A percentile compares a stretch with the other conserved stretches of the same genome.
These are phyloP conservation scores for Brachyhypopomus gauderio DNA, from an alignment of 2,113 vertebrate genomes.

Conservation along the genomic window DNA sequence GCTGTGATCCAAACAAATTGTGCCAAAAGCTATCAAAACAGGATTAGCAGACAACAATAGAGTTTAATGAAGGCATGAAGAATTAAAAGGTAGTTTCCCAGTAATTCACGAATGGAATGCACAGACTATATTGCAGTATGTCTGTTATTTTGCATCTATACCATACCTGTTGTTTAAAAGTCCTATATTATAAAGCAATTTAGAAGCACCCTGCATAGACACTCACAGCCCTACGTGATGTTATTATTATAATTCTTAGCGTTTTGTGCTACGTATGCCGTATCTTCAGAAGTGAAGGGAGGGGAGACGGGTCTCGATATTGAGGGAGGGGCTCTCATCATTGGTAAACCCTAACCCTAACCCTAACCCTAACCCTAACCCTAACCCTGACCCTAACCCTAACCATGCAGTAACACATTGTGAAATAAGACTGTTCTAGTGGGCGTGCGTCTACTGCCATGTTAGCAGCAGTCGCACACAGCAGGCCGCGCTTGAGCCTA, in stretches of 20 bases:
- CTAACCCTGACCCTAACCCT: no score
- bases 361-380: no score
- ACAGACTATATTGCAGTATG: slow-evolving; percentile 49
- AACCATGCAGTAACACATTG: slow-evolving; percentile 36
- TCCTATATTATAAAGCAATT: not conserved
- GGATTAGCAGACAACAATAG: slow-evolving; percentile 80
- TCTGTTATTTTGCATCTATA: slow-evolving; percentile 20
- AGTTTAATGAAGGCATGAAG: slow-evolving; percentile 70
- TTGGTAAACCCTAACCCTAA: no score
- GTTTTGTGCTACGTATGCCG: not conserved
- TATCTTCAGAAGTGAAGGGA: not conserved
- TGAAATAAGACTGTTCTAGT: slow-evolving; percentile 10
- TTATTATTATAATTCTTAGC: not conserved
- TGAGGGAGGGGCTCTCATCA: slow-evolving; percentile 2
- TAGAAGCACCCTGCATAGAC: not conserved
- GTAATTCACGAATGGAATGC: slow-evolving; percentile 75
- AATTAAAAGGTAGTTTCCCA: slow-evolving; percentile 70
- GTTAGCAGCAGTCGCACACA: slow-evolving; percentile 38
- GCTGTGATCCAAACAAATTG: slow-evolving; percentile 82
- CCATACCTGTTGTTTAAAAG: slow-evolving; percentile 2
- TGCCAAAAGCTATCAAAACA: slow-evolving; percentile 84
- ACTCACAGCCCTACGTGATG: not conserved
- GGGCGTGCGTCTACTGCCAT: slow-evolving; percentile 14
- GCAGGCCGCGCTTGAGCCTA: slow-evolving; percentile 42
- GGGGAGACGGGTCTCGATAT: not conserved